phyloP scores from a whole-genome alignment of 2,113 vertebrate genomes.

The Ovibos moschatus region DNA sequence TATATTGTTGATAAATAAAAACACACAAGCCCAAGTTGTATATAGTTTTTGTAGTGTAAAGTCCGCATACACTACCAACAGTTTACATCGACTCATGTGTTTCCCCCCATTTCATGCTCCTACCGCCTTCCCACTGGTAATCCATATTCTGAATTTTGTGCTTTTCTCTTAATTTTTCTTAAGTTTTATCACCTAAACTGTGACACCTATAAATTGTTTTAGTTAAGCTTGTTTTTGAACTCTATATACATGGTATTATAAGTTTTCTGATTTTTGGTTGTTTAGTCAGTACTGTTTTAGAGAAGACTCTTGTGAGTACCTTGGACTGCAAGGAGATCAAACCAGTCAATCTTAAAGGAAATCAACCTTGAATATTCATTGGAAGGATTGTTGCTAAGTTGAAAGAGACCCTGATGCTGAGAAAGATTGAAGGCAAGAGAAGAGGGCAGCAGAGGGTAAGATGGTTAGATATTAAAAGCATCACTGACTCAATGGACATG shows the following conservation, averaged over 20 bases:
- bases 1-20: not conserved
- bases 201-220: not conserved
- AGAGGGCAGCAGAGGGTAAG: not conserved
- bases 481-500: not conserved
- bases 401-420: not conserved
- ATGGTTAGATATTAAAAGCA: not conserved
- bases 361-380: not conserved
- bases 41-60: not conserved
- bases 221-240: not conserved
- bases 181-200: not conserved
- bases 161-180: slow-evolving; percentile 6
- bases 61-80: not conserved
- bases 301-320: not conserved
- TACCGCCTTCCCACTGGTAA: not conserved
- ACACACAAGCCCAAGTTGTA: not conserved
- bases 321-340: not conserved
- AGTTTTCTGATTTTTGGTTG: not conserved
- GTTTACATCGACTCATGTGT: not conserved
- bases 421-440: not conserved
- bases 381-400: not conserved
- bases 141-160: not conserved
- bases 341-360: not conserved
- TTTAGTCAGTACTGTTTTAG: not conserved
- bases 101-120: not conserved
- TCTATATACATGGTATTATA: not conserved